phyloP scores from a whole-genome alignment of 2,797 vertebrate genomes.

The Neoniphon sammara region DNA sequence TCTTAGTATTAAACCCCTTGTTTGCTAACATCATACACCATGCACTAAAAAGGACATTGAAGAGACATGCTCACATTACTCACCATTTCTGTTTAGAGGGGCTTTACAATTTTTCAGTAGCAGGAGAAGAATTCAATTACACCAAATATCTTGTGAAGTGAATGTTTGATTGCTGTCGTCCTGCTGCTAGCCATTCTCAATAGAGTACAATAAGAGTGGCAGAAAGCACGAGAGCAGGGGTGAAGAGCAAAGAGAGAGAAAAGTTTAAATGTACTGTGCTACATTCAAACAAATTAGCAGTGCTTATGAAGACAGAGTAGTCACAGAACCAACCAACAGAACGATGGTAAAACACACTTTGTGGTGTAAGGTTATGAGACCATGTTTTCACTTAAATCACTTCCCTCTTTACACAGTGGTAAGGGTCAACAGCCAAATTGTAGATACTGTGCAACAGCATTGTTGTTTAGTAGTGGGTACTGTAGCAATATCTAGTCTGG shows the following conservation, averaged over 20 bases:
- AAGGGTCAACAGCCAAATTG: background rate
- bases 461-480: background rate
- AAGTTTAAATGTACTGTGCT: slow-evolving; percentile 8
- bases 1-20: too few relatives aligned
- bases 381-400: slow-evolving; percentile 9
- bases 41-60: background rate
- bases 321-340: slow-evolving; percentile 15
- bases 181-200: slow-evolving; percentile 32
- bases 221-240: too few relatives aligned
- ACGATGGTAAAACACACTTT: background rate
- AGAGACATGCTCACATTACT: slow-evolving; percentile 18
- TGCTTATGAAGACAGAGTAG: background rate
- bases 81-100: slow-evolving; percentile 19
- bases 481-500: background rate
- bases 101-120: slow-evolving; percentile 22
- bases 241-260: slow-evolving; percentile 30
- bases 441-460: background rate
- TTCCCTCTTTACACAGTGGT: background rate
- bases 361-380: background rate
- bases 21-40: too few relatives aligned
- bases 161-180: slow-evolving; percentile 32
- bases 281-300: slow-evolving; percentile 11
- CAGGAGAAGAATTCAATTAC: slow-evolving; percentile 14
- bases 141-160: slow-evolving; percentile 34
- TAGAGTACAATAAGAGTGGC: slow-evolving; percentile 6